Evolutionary conservation across 2,888 invertebrate genomes (phyloP), one percentile per base, ranked within the genome.

Genomic region (Macaria notata): DNA sequence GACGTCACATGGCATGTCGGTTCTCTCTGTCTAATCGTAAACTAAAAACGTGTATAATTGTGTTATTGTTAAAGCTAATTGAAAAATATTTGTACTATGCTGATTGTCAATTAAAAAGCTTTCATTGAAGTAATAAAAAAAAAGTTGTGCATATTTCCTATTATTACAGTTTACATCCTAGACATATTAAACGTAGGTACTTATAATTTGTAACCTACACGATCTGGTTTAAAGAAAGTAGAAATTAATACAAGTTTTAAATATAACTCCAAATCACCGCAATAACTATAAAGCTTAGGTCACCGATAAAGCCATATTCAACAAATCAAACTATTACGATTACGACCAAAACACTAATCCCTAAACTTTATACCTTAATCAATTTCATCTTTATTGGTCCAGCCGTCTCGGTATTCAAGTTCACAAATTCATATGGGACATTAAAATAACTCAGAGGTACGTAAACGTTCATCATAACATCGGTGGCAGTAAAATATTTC

Each of bases 401-500:
- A 63, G 73, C 66, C 77, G 72, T 78, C 77, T 81, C 63, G 57
- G 56, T 63, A 63, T 60, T 64, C 79, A 76, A 76, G 79, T 81
- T 80, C 77, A 80, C 80, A 77, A 80, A 81, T 78, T 79, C 82
- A 76, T 83, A 76, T 75, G 73, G 72, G 69, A 79, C 80, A 84
- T 83, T 85, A 84, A 86, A 86, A 84, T 81, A 83, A 81, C 79
- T 80, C 75, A 72, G 67, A 75, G 68, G 66, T 74, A 76, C 75
- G 78, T 84, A 81, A 84, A 77, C 85, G 85, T 88, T 81, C 86
- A 82, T 88, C 88, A 88, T 87, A 88, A 86, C 79, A 84, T 84
- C 80, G 76, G 81, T 84, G 85, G 86, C 82, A 81, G 81, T 88
- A 87, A 89, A 89, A 85, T 87, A 84, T 78, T 69, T 83, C 76